Percentiles rank a stretch among this genome's conserved stretches.
phyloP scores from a whole-genome alignment of 2,888 invertebrate genomes.

The Pimpla rufipes region DNA sequence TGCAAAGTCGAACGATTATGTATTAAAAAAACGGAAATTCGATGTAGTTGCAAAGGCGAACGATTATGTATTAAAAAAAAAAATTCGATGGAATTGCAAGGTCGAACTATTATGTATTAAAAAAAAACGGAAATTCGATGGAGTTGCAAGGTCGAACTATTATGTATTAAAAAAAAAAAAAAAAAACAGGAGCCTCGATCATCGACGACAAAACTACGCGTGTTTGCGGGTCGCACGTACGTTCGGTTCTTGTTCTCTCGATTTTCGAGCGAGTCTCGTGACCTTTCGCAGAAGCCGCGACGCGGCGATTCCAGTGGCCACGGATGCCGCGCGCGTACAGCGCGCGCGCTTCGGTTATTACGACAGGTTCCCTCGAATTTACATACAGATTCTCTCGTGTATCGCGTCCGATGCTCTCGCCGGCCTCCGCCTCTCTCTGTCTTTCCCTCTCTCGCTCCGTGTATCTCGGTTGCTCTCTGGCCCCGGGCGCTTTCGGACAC shows the following conservation, averaged over 20 bases:
- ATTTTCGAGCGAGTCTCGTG: conserved; percentile 19
- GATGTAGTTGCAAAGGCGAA: neutral
- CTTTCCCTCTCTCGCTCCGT: neutral
- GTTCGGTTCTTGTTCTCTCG: neutral
- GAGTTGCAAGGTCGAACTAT: neutral
- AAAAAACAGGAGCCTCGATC: neutral
- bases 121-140: too few species aligned
- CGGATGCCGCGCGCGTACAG: conserved; percentile 7
- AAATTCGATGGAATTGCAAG: neutral
- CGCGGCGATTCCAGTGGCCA: conserved; percentile 17
- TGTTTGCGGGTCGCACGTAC: neutral
- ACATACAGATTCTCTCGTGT: conserved; percentile 58
- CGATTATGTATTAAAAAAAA: too few species aligned
- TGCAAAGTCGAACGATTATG: neutral
- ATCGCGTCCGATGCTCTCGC: conserved; percentile 37
- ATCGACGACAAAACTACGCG: neutral
- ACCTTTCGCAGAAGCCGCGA: conserved; percentile 31
- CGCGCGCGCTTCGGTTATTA: conserved; percentile 39
- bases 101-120: conserved; percentile 2
- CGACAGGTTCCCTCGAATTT: conserved; percentile 63
- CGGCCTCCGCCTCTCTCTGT: conserved; percentile 18
- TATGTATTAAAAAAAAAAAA: neutral
- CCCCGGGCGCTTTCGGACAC: conserved; percentile 33
- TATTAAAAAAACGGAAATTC: neutral
- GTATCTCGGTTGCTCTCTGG: conserved; percentile 58